These are phyloP conservation scores for Hirtodrosophila histrioides DNA, from an alignment of 2,888 invertebrate genomes.

Conservation along the genomic window DNA sequence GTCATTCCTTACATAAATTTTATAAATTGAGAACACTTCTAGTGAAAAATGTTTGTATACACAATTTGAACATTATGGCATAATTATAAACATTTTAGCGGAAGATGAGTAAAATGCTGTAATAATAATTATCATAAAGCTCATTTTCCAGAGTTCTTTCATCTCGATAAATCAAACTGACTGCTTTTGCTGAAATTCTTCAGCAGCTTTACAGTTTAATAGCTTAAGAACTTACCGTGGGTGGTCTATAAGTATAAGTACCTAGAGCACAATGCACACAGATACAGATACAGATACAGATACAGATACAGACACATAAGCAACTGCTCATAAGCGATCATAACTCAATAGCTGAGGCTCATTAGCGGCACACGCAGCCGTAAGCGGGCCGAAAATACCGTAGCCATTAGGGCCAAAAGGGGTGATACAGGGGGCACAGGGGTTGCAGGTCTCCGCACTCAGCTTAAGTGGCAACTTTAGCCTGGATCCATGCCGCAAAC, in stretches of 20 bases:
- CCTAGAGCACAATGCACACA: conserved; percentile 24
- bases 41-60: no score
- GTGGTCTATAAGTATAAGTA: conserved; percentile 40
- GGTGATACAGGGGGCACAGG: conserved; percentile 1
- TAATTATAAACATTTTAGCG: conserved; percentile 23
- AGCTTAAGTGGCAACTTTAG: conserved; percentile 20
- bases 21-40: no score
- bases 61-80: neutral
- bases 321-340: conserved; percentile 46
- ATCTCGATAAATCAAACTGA: conserved; percentile 22
- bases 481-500: conserved; percentile 29
- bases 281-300: conserved; percentile 3
- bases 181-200: conserved; percentile 24
- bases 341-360: conserved; percentile 67
- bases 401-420: conserved; percentile 37
- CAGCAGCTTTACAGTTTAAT: conserved; percentile 44
- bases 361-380: conserved; percentile 60
- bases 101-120: conserved; percentile 21
- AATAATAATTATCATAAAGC: conserved; percentile 21
- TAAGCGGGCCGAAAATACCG: conserved; percentile 22
- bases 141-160: conserved; percentile 15
- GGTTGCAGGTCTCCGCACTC: conserved; percentile 4
- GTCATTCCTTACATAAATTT: no score
- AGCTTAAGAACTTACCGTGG: conserved; percentile 47
- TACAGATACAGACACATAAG: conserved; percentile 2